A percentile compares a stretch with the other conserved stretches of the same genome.
Evolutionary conservation across 2,113 vertebrate genomes (phyloP).

Genomic region (Puntigrus tetrazona): DNA sequence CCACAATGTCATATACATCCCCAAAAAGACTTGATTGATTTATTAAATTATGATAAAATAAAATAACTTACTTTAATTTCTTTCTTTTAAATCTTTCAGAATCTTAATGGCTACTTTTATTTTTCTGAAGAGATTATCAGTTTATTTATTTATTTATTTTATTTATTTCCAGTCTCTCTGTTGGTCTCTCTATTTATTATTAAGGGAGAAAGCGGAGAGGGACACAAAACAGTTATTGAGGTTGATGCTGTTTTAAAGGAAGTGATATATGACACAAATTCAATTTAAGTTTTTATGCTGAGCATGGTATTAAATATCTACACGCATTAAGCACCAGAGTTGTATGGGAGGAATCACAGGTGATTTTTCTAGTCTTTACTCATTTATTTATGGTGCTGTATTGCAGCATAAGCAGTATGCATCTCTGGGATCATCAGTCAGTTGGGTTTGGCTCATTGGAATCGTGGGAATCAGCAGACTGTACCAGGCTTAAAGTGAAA

Average conservation of each 20-base stretch:
- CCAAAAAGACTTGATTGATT: too few relatives aligned
- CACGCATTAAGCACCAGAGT: conserved; percentile 40
- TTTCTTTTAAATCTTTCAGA: neutral
- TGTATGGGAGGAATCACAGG: conserved; percentile 36
- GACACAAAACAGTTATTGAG: neutral
- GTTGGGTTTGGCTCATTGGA: conserved; percentile 30
- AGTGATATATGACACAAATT: conserved; percentile 46
- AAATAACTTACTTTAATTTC: too few relatives aligned
- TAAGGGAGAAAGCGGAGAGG: neutral
- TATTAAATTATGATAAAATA: too few relatives aligned
- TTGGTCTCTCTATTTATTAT: neutral
- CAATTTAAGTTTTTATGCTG: conserved; percentile 56
- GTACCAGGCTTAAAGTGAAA: conserved; percentile 5
- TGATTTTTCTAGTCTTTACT: conserved; percentile 49
- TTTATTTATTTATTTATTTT: too few relatives aligned
- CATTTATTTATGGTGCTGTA: conserved; percentile 46
- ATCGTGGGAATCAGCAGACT: conserved; percentile 50
- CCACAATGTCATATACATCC: too few relatives aligned
- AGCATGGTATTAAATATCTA: conserved; percentile 51
- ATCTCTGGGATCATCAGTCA: conserved; percentile 53
- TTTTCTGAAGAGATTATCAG: neutral
- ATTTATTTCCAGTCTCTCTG: too few relatives aligned
- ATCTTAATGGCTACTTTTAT: neutral
- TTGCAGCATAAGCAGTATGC: conserved; percentile 54
- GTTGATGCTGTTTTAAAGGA: conserved; percentile 12